Evolutionary conservation across 1,140 invertebrate genomes (phyloP), one percentile per base, ranked within the genome.

Genomic region (Cherax quadricarinatus): DNA sequence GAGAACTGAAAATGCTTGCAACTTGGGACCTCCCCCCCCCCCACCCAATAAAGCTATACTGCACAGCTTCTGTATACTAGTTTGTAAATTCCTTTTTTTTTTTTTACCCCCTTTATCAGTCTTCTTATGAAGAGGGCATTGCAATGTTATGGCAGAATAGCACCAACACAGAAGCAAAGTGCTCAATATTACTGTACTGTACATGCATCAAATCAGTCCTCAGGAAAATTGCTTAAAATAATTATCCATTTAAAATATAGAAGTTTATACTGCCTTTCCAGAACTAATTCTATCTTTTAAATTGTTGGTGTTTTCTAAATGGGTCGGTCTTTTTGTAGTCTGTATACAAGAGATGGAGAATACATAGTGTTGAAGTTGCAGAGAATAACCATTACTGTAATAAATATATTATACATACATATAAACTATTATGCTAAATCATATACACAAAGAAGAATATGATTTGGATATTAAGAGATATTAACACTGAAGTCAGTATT

Each of bases 351-450:
- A 57, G 53, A 14, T 70, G 66, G 21, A 21, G 16, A 21, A 70
- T n/a, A 70, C 21, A n/a, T 16, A 70, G 14, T 70, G 66, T 70
- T 70, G 14, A 18, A 18, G 66, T 18, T 70, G 21, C 21, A n/a
- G 14, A 66, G 66, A n/a, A 70, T 70, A 18, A 70, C 66, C 18
- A n/a, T 70, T 70, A 70, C 53, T 70, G 21, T 75, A 75, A 85
- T 57, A 85, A 66, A 85, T 70, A 85, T 85, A 85, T 66, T 66
- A 85, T 57, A 57, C 0, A 70, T 57, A 57, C 0, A 73, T 85
- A 85, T 49, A 30, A 85, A 41, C 70, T 85, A 70, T 85, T 70
- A 70, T 85, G 60, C 60, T 85, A 85, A 85, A 85, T 85, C 60
- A 85, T 85, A 48, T 70, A 41, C 16, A 85, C 12, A 85, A 84